These are phyloP conservation scores for Cololabis saira DNA, from an alignment of 2,113 vertebrate genomes.

Conservation along the genomic window DNA sequence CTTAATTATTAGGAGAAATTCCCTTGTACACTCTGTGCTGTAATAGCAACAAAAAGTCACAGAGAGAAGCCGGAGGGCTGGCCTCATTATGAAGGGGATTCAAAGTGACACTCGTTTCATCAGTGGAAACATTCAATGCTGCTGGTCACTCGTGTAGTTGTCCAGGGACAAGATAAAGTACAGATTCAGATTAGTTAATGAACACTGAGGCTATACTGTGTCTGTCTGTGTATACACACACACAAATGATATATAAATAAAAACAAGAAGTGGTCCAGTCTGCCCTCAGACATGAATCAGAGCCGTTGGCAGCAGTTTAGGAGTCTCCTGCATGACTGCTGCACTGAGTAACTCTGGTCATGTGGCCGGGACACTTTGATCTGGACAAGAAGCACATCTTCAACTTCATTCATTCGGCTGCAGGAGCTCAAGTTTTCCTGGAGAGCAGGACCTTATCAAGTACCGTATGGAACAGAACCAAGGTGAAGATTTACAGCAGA, in stretches of 20 bases:
- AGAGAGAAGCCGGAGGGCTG: too few relatives aligned
- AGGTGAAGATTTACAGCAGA: too few relatives aligned
- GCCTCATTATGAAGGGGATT: constrained; percentile 11
- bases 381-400: too few relatives aligned
- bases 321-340: not conserved
- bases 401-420: not conserved
- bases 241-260: not conserved
- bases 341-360: not conserved
- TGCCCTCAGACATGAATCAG: not conserved
- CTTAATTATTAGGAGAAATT: constrained; percentile 7
- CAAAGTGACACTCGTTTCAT: constrained; percentile 27
- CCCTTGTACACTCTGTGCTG: not conserved
- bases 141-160: constrained; percentile 12
- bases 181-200: not conserved
- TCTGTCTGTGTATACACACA: too few relatives aligned
- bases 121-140: not conserved
- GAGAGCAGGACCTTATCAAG: too few relatives aligned
- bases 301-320: not conserved
- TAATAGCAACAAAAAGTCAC: not conserved
- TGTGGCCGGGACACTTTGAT: not conserved
- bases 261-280: not conserved
- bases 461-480: too few relatives aligned
- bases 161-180: constrained; percentile 4
- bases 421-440: not conserved
- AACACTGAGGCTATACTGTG: not conserved